phyloP scores from a whole-genome alignment of 2,113 vertebrate species.

The Trinectes maculatus region DNA sequence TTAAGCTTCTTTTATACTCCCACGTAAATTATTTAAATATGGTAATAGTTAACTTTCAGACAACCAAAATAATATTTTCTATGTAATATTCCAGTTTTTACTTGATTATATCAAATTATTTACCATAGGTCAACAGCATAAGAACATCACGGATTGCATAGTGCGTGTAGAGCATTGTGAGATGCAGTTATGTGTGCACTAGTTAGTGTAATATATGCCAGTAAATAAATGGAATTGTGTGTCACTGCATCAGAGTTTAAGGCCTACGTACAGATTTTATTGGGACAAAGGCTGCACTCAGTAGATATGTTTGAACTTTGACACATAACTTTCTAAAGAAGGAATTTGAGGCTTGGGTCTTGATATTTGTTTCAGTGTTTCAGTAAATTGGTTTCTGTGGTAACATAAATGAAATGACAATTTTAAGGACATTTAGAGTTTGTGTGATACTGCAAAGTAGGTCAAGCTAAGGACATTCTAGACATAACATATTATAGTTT shows the following conservation, averaged over 20 bases:
- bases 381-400: constrained; percentile 31
- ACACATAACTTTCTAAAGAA: constrained; percentile 8
- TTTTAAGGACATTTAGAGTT: constrained; percentile 34
- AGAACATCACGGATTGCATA: constrained; percentile 30
- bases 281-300: too few species aligned
- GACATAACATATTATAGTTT: constrained; percentile 9
- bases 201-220: constrained; percentile 30
- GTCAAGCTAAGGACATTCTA: neutral
- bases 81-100: constrained; percentile 50
- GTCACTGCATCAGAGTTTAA: constrained; percentile 20
- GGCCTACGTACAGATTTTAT: constrained; percentile 16
- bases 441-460: constrained; percentile 23
- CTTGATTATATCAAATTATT: constrained; percentile 52
- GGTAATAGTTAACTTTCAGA: constrained; percentile 18
- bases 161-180: constrained; percentile 48
- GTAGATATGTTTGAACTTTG: constrained; percentile 4
- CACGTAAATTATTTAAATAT: constrained; percentile 21
- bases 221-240: constrained; percentile 2
- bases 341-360: neutral
- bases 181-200: constrained; percentile 27
- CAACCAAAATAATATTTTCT: constrained; percentile 49
- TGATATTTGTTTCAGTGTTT: constrained; percentile 37
- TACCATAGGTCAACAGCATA: constrained; percentile 44
- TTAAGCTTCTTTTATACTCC: constrained; percentile 10
- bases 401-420: neutral